These are phyloP conservation scores for Graptemys geographica DNA, from an alignment of 2,797 vertebrate species.

Conservation along the genomic window DNA sequence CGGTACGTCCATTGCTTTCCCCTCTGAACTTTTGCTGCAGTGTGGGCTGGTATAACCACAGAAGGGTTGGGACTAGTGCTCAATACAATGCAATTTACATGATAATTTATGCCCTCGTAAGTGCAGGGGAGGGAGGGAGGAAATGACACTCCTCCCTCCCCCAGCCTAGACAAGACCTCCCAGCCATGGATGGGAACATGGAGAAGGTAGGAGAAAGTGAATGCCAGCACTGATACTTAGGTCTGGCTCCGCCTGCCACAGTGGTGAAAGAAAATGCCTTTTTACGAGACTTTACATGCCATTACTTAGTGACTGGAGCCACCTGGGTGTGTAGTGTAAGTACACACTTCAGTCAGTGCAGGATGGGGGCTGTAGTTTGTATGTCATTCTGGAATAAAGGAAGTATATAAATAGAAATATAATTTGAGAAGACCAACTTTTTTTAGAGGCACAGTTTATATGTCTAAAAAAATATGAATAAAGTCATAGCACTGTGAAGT, in stretches of 20 bases:
- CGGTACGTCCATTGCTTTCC: background rate
- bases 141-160: background rate
- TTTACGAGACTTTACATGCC: background rate
- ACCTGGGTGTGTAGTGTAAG: background rate
- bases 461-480: background rate
- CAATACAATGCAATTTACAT: background rate
- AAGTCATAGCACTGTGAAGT: background rate
- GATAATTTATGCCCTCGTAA: background rate
- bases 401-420: background rate
- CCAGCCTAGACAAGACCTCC: background rate
- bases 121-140: too few species aligned
- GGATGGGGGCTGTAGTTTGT: background rate
- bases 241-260: rapidly evolving
- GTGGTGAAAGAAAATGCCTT: background rate
- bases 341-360: rapidly evolving
- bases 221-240: background rate
- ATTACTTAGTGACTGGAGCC: too few species aligned
- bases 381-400: background rate
- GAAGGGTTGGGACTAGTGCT: background rate
- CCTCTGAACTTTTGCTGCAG: background rate
- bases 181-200: background rate
- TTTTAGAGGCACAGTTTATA: background rate
- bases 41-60: background rate
- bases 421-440: background rate
- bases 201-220: background rate